Conservation (phyloP, 2,797 vertebrate genomes). For the Manis javanica region DNA sequence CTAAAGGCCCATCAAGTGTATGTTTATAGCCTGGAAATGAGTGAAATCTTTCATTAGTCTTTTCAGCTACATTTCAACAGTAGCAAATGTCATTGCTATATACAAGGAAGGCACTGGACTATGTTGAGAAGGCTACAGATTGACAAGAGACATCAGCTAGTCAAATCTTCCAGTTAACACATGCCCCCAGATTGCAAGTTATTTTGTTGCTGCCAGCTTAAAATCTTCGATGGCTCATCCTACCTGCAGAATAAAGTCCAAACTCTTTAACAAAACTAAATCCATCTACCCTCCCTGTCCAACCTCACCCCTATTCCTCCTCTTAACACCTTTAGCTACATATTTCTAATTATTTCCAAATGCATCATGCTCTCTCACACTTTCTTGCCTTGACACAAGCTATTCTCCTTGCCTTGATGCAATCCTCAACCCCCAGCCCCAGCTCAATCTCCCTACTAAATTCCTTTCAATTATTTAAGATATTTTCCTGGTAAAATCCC, state of each 20-base stretch:
- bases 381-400: background rate
- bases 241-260: background rate
- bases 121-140: background rate
- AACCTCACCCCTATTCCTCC: background rate
- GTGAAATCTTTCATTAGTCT: background rate
- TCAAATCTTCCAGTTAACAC: background rate
- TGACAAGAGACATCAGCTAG: background rate
- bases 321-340: background rate
- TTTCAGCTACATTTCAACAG: background rate
- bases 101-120: background rate
- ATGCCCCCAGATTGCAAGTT: background rate
- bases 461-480: slow-evolving; percentile 9
- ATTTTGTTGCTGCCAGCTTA: background rate
- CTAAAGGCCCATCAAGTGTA: background rate
- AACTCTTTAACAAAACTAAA: background rate
- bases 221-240: background rate
- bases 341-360: background rate
- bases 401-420: background rate
- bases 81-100: background rate
- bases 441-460: background rate
- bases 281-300: background rate
- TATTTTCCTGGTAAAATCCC: background rate
- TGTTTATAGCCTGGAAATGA: background rate
- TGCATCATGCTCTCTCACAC: background rate
- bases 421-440: background rate